Base-by-base conservation (phyloP, 2,113 vertebrate species). In the Accipiter virgatus region DNA sequence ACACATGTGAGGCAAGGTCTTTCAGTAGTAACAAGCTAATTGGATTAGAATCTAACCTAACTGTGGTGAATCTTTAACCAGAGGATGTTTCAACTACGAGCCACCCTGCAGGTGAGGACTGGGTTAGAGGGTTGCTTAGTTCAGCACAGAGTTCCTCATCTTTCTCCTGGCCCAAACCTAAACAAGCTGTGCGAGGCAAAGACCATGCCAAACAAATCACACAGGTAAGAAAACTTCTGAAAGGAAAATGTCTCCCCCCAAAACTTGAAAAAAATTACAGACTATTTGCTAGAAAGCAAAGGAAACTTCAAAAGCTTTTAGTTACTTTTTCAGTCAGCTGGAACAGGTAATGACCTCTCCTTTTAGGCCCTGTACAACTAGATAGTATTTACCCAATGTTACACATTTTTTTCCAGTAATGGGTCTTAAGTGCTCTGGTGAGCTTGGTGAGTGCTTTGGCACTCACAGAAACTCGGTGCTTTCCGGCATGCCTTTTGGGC, bases 401-500 rank as follows among this genome's bases (percentile, higher is more conserved):
- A 5, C 0, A 23, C 2, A 2, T 11, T 5, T 38, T 47, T 73
- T 72, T 71, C 16, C 16, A 20, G 10, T 71, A 34, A 26, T 50
- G 21, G 4, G 20, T 71, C 25, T 48, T 62, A 6, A 4, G 67
- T 34, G 81, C 62, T 40, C 27, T 23, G 72, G 62, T 50, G 66
- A 47, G 22, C 10, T 3, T 18, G 12, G 38, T 8, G 66, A 42
- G 77, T 18, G 43, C 59, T 52, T 31, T 34, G 63, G 40, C 70
- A 9, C n/a, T 29, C 4, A 4, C 3, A 70, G 65, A 21, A 34
- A 6, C 7, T 4, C 2, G 0, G 52, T 29, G 38, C 48, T 59
- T 20, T 32, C 6, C 0, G 2, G 38, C 27, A 2, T 13, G 19
- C 23, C 23, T 11, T 58, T 52, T n/a, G 53, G 6, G 52, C 52